These are phyloP conservation scores for Epinephelus cyanopodus DNA, from an alignment of 2,113 vertebrate species.

Conservation along the genomic window DNA sequence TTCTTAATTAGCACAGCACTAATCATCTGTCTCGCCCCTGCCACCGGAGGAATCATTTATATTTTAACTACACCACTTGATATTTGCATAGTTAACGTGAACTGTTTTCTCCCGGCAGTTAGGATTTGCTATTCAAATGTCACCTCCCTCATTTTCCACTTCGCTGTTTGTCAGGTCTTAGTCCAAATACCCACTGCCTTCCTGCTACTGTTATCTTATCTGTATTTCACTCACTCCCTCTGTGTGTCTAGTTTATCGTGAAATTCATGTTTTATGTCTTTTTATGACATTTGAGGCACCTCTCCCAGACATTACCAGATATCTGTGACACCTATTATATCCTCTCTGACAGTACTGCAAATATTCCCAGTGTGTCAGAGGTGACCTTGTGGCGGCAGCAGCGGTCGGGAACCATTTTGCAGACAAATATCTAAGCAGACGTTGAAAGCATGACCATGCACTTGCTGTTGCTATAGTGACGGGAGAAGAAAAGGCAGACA, in stretches of 20 bases:
- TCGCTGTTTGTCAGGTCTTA: background rate
- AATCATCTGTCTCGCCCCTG: background rate
- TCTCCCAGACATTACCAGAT: background rate
- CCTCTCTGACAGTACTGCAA: background rate
- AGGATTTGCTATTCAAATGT: conserved; percentile 73
- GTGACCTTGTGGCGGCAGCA: conserved; percentile 55
- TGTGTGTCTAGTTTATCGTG: background rate
- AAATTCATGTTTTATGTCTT: background rate
- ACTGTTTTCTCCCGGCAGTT: conserved; percentile 9
- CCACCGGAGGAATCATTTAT: background rate
- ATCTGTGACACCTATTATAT: conserved; percentile 1
- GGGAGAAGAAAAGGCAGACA: conserved; percentile 60
- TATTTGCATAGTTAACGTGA: conserved; percentile 28
- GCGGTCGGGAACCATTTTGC: conserved; percentile 58
- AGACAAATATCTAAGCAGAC: conserved; percentile 58
- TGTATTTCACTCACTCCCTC: background rate
- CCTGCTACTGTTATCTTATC: background rate
- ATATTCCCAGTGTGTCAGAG: background rate
- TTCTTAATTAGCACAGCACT: background rate
- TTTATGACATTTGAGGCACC: background rate
- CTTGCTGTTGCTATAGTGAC: conserved; percentile 79
- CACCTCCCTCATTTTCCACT: conserved; percentile 38
- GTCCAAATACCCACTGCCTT: background rate
- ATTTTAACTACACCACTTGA: background rate
- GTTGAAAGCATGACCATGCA: conserved; percentile 76